These are phyloP conservation scores for Azemiops feae DNA, from an alignment of 2,113 vertebrate species.

Conservation along the genomic window DNA sequence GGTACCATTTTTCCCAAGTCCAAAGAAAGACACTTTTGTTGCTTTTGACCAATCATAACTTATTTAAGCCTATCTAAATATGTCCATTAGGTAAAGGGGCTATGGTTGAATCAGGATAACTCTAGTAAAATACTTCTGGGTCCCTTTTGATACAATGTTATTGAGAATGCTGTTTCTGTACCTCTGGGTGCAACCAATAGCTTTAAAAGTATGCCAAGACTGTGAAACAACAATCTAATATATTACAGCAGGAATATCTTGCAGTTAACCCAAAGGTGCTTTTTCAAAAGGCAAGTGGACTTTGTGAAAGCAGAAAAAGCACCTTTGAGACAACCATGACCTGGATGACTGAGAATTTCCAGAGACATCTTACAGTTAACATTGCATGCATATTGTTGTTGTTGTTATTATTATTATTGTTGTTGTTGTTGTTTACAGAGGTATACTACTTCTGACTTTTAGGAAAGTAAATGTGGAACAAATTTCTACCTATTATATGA, in stretches of 20 bases:
- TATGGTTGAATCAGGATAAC: slow-evolving; percentile 7
- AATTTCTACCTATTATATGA: slow-evolving; percentile 24
- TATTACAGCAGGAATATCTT: neutral
- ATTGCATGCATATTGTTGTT: slow-evolving; percentile 26
- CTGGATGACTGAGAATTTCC: neutral
- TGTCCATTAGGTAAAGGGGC: neutral
- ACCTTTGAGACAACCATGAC: neutral
- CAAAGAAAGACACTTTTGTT: neutral
- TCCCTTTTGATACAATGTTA: neutral
- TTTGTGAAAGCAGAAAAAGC: neutral
- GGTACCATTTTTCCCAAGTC: neutral
- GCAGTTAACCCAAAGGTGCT: neutral
- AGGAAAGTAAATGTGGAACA: slow-evolving; percentile 54
- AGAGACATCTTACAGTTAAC: neutral
- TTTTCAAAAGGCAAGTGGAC: neutral
- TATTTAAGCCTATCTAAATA: slow-evolving; percentile 6
- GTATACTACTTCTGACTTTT: slow-evolving; percentile 50
- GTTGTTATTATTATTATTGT: too few species aligned
- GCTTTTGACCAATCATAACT: slow-evolving; percentile 20
- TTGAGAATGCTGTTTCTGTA: slow-evolving; percentile 36
- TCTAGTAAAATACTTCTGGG: slow-evolving; percentile 10
- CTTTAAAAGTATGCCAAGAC: slow-evolving; percentile 37
- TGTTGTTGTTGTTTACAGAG: neutral
- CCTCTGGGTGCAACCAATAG: slow-evolving; percentile 8
- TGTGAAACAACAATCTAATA: neutral